Evolutionary conservation across 1,140 invertebrate species (phyloP), one percentile per base, ranked within the genome.

Genomic region (Oppia nitens): DNA sequence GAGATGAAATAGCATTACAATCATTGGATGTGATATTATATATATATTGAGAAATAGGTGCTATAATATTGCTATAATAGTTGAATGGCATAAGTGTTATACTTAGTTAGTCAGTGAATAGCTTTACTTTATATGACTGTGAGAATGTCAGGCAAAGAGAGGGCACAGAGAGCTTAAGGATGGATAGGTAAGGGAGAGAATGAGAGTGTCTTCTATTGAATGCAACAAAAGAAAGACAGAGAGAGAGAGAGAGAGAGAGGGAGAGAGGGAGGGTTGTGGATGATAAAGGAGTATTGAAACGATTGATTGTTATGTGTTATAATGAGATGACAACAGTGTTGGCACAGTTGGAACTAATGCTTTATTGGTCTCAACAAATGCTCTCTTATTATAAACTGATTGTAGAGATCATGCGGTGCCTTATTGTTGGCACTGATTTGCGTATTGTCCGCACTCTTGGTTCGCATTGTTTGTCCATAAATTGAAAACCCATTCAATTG

Each of bases 231-330:
- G 49, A n/a, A n/a, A 20, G n/a, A n/a, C 6, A 4, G 49, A 20
- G 49, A 50, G 49, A 50, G 49, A 50, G 49, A 50, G 49, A 50
- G 49, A 50, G 49, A 50, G 49, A 50, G 49, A 26, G 49, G 11
- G 49, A 50, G 49, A 50, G 49, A 50, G 20, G n/a, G 49, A 50
- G 49, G 20, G 49, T 20, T 25, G 4, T 9, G 20, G 4, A n/a
- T 6, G 4, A 50, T 6, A 20, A 26, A 9, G n/a, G 24, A 9
- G 24, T 50, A 50, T 6, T 50, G 32, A 40, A 40, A 40, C 32
- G 6, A 9, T 9, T 50, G 49, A 50, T 50, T 50, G 49, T 50
- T 21, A 50, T 9, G 20, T 50, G 20, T 50, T 20, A 50, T 21
- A 50, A 50, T 50, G 24, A 26, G 6, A n/a, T n/a, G 49, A 50